These are phyloP conservation scores for Bungarus multicinctus DNA, from an alignment of 2,113 vertebrate species.

Conservation along the genomic window DNA sequence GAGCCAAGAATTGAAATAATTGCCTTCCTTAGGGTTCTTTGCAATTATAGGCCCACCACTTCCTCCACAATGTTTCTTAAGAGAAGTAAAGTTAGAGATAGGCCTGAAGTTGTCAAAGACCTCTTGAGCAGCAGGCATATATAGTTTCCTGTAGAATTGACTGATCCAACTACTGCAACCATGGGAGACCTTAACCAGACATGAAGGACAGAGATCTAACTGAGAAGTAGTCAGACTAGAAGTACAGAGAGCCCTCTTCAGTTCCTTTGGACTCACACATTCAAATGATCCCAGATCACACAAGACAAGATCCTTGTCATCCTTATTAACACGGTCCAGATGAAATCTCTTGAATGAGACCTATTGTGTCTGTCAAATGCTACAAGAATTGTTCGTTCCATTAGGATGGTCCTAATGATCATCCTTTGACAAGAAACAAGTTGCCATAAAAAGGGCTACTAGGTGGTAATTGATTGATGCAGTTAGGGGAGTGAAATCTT, in stretches of 20 bases:
- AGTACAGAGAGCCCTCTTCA: neutral
- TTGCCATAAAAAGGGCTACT: neutral
- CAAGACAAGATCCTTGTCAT: neutral
- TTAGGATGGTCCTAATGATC: neutral
- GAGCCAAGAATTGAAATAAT: neutral
- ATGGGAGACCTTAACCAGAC: neutral
- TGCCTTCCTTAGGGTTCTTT: neutral
- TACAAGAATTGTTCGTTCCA: neutral
- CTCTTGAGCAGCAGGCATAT: neutral
- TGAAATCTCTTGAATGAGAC: neutral
- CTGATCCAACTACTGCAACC: neutral
- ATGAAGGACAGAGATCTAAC: neutral
- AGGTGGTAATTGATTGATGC: neutral
- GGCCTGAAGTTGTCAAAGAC: neutral
- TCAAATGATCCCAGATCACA: neutral
- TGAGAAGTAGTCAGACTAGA: neutral
- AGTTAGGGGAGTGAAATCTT: neutral
- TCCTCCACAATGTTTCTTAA: neutral
- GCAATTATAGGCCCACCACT: neutral
- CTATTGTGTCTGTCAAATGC: neutral
- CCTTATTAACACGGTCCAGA: neutral
- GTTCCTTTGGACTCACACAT: neutral
- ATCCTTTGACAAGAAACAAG: neutral
- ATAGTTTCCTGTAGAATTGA: neutral
- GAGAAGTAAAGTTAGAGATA: neutral